Evolutionary conservation across 2,797 vertebrate species (phyloP).

Genomic region (Chiloscyllium punctatum): DNA sequence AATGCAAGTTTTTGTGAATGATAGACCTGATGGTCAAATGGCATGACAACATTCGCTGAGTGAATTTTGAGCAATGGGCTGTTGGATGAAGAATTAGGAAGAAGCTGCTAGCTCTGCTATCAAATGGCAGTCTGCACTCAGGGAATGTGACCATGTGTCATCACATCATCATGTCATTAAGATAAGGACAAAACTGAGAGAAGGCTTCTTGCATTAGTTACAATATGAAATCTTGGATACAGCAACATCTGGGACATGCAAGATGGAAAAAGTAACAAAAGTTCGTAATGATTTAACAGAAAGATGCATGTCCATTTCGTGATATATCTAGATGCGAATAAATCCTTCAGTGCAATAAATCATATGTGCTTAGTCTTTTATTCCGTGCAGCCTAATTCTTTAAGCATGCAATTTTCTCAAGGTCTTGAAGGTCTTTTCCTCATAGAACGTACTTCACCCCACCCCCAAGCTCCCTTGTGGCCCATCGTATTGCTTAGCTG

Average conservation of each 20-base stretch:
- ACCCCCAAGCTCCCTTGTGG: no score
- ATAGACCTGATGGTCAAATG: not conserved
- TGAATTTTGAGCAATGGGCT: not conserved
- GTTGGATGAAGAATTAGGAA: not conserved
- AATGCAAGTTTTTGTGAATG: not conserved
- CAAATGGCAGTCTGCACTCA: not conserved
- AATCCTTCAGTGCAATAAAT: not conserved
- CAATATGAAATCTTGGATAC: not conserved
- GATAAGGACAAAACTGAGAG: not conserved
- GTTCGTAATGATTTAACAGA: not conserved
- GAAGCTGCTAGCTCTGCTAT: not conserved
- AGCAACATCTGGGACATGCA: not conserved
- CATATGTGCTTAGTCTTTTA: not conserved
- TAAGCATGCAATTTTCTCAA: not conserved
- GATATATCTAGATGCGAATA: not conserved
- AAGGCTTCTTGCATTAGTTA: not conserved
- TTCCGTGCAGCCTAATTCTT: not conserved
- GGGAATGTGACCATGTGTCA: not conserved
- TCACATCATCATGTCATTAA: not conserved
- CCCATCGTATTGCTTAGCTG: not conserved
- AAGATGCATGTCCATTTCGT: not conserved
- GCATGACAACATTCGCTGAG: not conserved
- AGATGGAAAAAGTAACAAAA: not conserved
- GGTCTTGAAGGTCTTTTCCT: constrained; percentile 30
- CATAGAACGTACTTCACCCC: not conserved